Percentiles rank a stretch among this genome's conserved stretches.
Evolutionary conservation across 2,888 invertebrate genomes (phyloP).

Genomic region (Gnatocerus cornutus): DNA sequence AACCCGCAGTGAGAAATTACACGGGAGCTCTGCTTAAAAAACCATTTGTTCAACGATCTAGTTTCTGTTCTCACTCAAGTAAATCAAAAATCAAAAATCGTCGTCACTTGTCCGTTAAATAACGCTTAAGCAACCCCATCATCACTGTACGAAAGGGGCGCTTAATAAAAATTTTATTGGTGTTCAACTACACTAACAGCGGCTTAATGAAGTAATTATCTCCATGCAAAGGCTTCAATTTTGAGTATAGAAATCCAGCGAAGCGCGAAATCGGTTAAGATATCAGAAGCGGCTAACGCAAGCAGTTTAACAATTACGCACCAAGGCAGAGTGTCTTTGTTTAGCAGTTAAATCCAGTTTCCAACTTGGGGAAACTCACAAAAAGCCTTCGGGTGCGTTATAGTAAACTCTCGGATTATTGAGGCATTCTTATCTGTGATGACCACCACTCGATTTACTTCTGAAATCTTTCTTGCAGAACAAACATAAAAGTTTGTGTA

Average conservation of each 20-base stretch:
- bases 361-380: slow-evolving; percentile 49
- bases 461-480: slow-evolving; percentile 41
- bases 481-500: slow-evolving; percentile 57
- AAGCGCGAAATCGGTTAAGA: slow-evolving; percentile 62
- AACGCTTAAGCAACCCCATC: slow-evolving; percentile 30
- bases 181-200: slow-evolving; percentile 36
- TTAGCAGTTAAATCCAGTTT: slow-evolving; percentile 56
- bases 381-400: slow-evolving; percentile 52
- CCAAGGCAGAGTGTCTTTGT: slow-evolving; percentile 56
- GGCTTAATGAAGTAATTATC: slow-evolving; percentile 51
- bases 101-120: too few relatives aligned
- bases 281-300: slow-evolving; percentile 60
- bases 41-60: too few relatives aligned
- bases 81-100: slow-evolving; percentile 9
- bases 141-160: slow-evolving; percentile 3
- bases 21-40: neutral
- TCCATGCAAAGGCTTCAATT: slow-evolving; percentile 44
- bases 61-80: too few relatives aligned
- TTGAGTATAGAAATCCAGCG: slow-evolving; percentile 53
- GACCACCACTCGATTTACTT: slow-evolving; percentile 55
- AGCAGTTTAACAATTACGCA: slow-evolving; percentile 62
- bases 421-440: slow-evolving; percentile 56
- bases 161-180: slow-evolving; percentile 44
- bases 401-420: slow-evolving; percentile 52
- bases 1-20: slow-evolving; percentile 2